Evolutionary conservation across 2,113 vertebrate species (phyloP).

Genomic region (Myanophis thanlyinensis): DNA sequence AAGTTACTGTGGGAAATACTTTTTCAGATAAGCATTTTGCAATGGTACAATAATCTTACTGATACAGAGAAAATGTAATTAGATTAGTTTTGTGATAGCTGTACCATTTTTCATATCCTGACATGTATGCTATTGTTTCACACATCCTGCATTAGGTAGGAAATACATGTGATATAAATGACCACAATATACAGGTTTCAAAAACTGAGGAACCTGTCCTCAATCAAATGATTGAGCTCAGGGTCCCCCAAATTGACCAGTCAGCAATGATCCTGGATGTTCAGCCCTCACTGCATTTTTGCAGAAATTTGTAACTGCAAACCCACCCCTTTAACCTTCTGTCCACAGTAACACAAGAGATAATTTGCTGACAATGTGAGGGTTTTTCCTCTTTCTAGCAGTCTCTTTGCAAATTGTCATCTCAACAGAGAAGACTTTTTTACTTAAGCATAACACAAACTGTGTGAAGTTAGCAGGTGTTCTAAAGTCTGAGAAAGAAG

Average conservation of each 20-base stretch:
- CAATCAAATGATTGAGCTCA: background rate
- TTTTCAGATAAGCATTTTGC: background rate
- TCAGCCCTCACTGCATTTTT: background rate
- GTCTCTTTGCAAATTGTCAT: background rate
- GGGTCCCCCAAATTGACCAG: background rate
- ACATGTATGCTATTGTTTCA: background rate
- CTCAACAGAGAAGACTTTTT: background rate
- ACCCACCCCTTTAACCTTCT: background rate
- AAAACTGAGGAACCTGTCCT: background rate
- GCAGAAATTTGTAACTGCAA: background rate
- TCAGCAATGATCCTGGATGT: background rate
- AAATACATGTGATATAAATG: background rate
- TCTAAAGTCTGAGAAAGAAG: background rate
- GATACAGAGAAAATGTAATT: background rate
- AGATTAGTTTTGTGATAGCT: background rate
- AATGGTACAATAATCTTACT: background rate
- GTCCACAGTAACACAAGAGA: background rate
- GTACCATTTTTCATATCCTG: background rate
- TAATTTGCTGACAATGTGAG: background rate
- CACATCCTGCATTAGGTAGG: background rate
- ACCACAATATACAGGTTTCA: background rate
- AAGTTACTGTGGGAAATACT: background rate
- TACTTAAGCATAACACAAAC: background rate
- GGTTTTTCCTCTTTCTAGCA: background rate
- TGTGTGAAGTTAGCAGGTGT: background rate